Evolutionary conservation across 2,888 invertebrate genomes (phyloP).

Genomic region (Megamerina dolium): DNA sequence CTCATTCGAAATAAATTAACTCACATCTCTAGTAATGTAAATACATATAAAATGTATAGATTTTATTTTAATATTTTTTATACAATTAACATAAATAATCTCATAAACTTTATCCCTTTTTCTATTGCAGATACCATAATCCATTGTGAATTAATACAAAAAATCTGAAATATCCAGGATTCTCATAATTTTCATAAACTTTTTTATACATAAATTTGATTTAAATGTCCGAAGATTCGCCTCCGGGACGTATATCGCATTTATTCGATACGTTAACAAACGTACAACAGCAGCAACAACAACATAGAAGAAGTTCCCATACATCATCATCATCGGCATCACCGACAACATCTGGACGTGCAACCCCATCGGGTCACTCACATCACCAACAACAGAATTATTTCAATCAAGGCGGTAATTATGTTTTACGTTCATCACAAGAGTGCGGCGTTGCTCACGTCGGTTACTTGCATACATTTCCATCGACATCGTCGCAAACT

Average conservation of each 20-base stretch:
- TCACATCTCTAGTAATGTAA: too few relatives aligned
- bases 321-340: conserved; percentile 33
- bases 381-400: conserved; percentile 10
- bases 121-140: too few relatives aligned
- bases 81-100: too few relatives aligned
- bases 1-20: too few relatives aligned
- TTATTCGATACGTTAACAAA: conserved; percentile 75
- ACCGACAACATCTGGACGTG: conserved; percentile 32
- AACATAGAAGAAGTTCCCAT: conserved; percentile 36
- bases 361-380: conserved; percentile 28
- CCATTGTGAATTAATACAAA: too few relatives aligned
- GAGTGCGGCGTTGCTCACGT: conserved; percentile 43
- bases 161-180: too few relatives aligned
- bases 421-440: conserved; percentile 30
- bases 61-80: too few relatives aligned
- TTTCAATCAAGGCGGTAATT: not conserved
- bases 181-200: too few relatives aligned
- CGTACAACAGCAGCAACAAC: conserved; percentile 61
- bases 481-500: conserved; percentile 17
- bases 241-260: conserved; percentile 70
- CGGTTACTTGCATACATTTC: conserved; percentile 23
- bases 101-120: too few relatives aligned
- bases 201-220: too few relatives aligned
- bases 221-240: conserved; percentile 60
- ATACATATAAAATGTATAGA: too few relatives aligned